Base-by-base conservation (phyloP, 2,888 invertebrate genomes). In the Strigamia transsilvanica region DNA sequence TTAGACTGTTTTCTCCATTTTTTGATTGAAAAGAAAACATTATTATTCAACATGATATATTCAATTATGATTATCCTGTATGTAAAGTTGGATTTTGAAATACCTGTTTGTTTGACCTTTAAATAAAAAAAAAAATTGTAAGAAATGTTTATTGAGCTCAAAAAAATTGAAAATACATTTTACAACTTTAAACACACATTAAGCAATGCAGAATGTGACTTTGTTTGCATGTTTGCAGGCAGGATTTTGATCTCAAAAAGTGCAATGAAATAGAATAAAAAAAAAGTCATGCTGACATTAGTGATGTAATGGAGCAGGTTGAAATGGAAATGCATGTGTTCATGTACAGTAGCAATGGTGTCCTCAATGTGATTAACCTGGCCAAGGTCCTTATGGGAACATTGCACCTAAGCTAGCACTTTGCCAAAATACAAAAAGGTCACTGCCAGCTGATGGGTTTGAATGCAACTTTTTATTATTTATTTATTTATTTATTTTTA, bases 351-450 rank as follows among this genome's bases (percentile, higher is more conserved):
- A 51, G 51, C 51, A 51, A 10, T 61, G 15, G 23, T 61, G 61
- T 61, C 61, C 61, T 61, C 38, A 38, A 34, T 78, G 78, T 78
- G 78, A 78, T 78, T 78, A 78, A 78, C 78, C 78, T 78, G 32
- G 78, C 78, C 78, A 78, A 78, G 78, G 78, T 78, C 78, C 78
- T 42, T 38, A 32, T 38, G 32, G 78, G 78, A 38, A 32, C 78
- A 78, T 78, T 78, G 78, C 78, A 34, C 78, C 38, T 38, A 3
- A 34, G 78, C 38, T 78, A n/a, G 32, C 78, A 61, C 61, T 61
- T 61, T 61, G 61, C 61, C 61, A 61, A 61, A 61, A 61, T 42
- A 42, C 61, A 61, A 21, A 61, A 61, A 61, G 61, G 61, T 61
- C 61, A 61, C 61, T 61, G 61, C 61, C 61, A 61, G 61, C 18